Evolutionary conservation across 2,888 invertebrate species (phyloP).

Genomic region (Hemistola chrysoprasaria): DNA sequence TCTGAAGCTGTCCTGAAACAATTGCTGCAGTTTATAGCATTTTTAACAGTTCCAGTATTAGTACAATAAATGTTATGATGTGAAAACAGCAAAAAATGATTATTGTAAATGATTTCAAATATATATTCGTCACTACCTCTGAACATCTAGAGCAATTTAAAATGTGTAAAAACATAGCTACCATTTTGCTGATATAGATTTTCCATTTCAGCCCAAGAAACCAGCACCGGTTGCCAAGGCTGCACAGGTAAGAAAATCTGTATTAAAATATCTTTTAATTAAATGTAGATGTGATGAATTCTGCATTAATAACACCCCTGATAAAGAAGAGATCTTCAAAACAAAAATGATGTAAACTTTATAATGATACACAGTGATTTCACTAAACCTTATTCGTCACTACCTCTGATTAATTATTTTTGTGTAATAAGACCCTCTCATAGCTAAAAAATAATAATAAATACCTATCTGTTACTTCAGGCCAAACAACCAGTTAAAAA

Average conservation of each 20-base stretch:
- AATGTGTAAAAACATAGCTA: background rate
- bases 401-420: too few relatives aligned
- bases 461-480: slow-evolving; percentile 14
- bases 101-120: slow-evolving; percentile 24
- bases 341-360: slow-evolving; percentile 21
- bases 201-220: slow-evolving; percentile 10
- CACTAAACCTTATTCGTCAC: slow-evolving; percentile 56
- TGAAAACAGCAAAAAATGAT: slow-evolving; percentile 43
- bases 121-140: slow-evolving; percentile 72
- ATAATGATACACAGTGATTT: slow-evolving; percentile 30
- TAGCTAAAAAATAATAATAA: background rate
- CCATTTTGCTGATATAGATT: background rate
- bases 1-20: too few relatives aligned
- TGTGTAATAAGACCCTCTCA: too few relatives aligned
- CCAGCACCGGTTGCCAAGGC: slow-evolving; percentile 10
- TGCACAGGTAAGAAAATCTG: slow-evolving; percentile 10
- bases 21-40: too few relatives aligned
- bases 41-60: too few relatives aligned
- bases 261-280: background rate
- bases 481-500: slow-evolving; percentile 29
- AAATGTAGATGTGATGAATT: too few relatives aligned
- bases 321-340: too few relatives aligned
- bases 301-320: too few relatives aligned
- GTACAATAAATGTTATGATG: slow-evolving; percentile 50
- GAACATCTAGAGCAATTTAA: slow-evolving; percentile 16